Evolutionary conservation across 2,888 invertebrate genomes (phyloP).

Genomic region (Strigamia transsilvanica): DNA sequence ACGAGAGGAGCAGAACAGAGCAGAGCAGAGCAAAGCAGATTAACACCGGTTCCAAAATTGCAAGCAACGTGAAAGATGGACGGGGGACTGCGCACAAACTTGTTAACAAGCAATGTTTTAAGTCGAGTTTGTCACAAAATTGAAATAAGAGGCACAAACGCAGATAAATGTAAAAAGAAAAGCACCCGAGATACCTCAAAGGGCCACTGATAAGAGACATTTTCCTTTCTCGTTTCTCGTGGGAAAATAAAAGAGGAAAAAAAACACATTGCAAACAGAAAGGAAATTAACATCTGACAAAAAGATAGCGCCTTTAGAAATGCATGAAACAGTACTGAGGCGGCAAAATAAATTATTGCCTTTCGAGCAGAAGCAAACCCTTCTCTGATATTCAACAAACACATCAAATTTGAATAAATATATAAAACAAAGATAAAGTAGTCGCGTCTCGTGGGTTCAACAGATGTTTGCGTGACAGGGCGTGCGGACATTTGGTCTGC

Average conservation of each 20-base stretch:
- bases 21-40: neutral
- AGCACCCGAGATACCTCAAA: conserved; percentile 30
- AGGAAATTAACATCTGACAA: conserved; percentile 43
- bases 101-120: conserved; percentile 35
- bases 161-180: conserved; percentile 33
- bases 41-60: neutral
- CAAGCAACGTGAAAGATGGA: conserved; percentile 25
- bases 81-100: neutral
- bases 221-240: conserved; percentile 12
- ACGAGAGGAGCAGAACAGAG: neutral
- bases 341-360: conserved; percentile 20
- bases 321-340: conserved; percentile 2
- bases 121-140: conserved; percentile 6
- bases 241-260: neutral
- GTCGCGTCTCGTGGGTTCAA: conserved; percentile 19
- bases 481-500: conserved; percentile 22
- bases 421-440: neutral
- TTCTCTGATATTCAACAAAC: conserved; percentile 24
- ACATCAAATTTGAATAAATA: neutral
- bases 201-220: conserved; percentile 41
- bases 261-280: neutral
- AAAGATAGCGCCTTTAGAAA: conserved; percentile 23
- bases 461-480: conserved; percentile 29
- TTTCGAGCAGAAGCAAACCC: conserved; percentile 11
- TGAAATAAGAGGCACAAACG: conserved; percentile 24